phyloP scores from a whole-genome alignment of 2,113 vertebrate genomes.

The Lampris megalopsis region DNA sequence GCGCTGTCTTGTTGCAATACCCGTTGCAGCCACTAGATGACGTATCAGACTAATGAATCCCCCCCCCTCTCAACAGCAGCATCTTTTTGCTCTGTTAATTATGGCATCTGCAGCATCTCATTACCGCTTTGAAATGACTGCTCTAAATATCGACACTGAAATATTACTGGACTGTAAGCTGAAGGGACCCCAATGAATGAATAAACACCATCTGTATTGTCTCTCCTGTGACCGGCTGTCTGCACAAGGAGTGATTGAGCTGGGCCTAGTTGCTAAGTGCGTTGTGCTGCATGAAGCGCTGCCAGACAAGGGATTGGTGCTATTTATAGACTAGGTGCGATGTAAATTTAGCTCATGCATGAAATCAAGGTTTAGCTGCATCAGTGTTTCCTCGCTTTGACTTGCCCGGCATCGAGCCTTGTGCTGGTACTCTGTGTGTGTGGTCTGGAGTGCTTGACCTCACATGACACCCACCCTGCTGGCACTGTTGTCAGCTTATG shows the following conservation, averaged over 20 bases:
- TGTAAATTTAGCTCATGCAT: slow-evolving; percentile 68
- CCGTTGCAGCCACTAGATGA: slow-evolving; percentile 58
- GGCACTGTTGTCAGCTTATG: too few relatives aligned
- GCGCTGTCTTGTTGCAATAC: not conserved
- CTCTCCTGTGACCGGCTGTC: not conserved
- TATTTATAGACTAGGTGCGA: slow-evolving; percentile 60
- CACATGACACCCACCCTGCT: too few relatives aligned
- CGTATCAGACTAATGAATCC: not conserved
- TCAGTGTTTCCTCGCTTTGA: slow-evolving; percentile 35
- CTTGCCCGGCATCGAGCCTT: not conserved
- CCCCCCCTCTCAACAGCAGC: not conserved
- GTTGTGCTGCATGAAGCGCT: slow-evolving; percentile 32
- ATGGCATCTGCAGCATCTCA: not conserved
- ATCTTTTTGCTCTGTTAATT: not conserved
- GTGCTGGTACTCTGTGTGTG: not conserved
- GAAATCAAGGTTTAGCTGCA: slow-evolving; percentile 60
- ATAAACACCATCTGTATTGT: not conserved
- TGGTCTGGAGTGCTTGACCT: not conserved
- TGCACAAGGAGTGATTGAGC: slow-evolving; percentile 16
- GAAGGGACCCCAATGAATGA: not conserved
- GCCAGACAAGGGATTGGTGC: slow-evolving; percentile 23
- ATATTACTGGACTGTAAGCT: not conserved
- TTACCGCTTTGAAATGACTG: not conserved
- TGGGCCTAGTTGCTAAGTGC: slow-evolving; percentile 46
- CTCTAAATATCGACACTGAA: not conserved